Base-by-base conservation (phyloP, 2,797 vertebrate genomes). In the Forpus xanthops region DNA sequence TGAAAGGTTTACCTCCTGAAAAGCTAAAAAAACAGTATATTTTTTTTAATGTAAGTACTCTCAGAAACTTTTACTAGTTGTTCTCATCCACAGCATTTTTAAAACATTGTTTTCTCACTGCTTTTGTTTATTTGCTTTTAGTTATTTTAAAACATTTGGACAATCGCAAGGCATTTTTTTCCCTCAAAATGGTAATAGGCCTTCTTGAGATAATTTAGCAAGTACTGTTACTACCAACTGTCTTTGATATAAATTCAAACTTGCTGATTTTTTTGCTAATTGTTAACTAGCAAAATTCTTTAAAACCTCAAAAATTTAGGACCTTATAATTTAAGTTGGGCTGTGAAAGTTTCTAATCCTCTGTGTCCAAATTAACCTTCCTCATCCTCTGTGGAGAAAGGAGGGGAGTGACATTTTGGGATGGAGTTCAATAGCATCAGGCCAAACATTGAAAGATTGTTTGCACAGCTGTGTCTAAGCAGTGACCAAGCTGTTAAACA, bases 391-490 rank as follows among this genome's bases (percentile, higher is more conserved):
- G 68, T 93, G 50, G 66, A 78, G 74, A 89, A 88, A 88, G 82
- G 53, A 77, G 65, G 47, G 67, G 41, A 86, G 71, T 68, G 65
- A 78, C 14, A 5, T 86, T 95, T 96, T 87, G 92, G 86, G 87
- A 81, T 94, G 89, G 79, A 93, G 77, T 94, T 87, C 89, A 96
- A 72, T 80, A 97, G 87, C 94, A 92, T 90, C 89, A 94, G 85
- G 91, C 78, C 92, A 94, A 95, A 92, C 62, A 41, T 8, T 95
- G 84, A 71, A 94, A 94, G 78, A 91, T 89, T 97, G 95, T 98
- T 98, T 98, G 94, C 79, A 97, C 97, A 98, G 97, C 97, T 98
- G 97, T 92, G 96, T 96, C 91, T 92, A 93, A 93, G 92, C 49
- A 62, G 92, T 93, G 83, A 95, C 94, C 76, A 85, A 96, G 93